A percentile compares a stretch with the other conserved stretches of the same genome.
Conservation (phyloP, 2,113 vertebrate species). For the Chloropsis hardwickii region DNA sequence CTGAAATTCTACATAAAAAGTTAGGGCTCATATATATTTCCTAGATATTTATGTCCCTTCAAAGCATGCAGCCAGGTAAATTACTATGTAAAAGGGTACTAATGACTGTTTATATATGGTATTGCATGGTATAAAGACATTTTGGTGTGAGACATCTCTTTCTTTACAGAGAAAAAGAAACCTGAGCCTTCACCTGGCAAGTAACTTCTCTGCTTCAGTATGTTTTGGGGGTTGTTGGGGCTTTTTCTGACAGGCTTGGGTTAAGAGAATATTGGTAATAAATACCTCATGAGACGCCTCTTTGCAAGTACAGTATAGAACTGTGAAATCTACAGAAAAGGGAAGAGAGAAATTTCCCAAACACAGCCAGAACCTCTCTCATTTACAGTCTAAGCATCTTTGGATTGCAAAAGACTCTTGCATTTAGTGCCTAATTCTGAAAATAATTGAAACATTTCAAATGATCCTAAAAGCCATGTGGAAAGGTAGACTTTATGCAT, state of each 20-base stretch:
- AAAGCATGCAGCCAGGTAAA: not conserved
- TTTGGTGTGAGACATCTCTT: conserved; percentile 14
- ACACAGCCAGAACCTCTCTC: not conserved
- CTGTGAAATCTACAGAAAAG: not conserved
- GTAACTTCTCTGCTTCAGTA: conserved; percentile 11
- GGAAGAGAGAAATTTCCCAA: conserved; percentile 14
- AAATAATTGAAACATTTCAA: not conserved
- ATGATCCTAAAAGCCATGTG: not conserved
- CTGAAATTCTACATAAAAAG: not conserved
- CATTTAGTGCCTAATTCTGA: not conserved
- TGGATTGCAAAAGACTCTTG: not conserved
- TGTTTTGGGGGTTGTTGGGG: not conserved
- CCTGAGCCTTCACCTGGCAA: not conserved
- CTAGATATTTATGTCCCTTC: conserved; percentile 8
- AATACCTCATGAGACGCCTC: not conserved
- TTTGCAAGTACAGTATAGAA: not conserved
- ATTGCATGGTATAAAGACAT: conserved; percentile 41
- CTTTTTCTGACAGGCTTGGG: conserved; percentile 18
- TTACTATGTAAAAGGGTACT: not conserved
- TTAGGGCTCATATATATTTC: not conserved
- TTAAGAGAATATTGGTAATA: conserved; percentile 31
- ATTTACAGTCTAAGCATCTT: not conserved
- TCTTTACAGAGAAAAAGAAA: conserved; percentile 11
- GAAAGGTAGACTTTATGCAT: not conserved
- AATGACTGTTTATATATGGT: conserved; percentile 21